phyloP scores from a whole-genome alignment of 2,797 vertebrate species.

The Nothura maculosa region DNA sequence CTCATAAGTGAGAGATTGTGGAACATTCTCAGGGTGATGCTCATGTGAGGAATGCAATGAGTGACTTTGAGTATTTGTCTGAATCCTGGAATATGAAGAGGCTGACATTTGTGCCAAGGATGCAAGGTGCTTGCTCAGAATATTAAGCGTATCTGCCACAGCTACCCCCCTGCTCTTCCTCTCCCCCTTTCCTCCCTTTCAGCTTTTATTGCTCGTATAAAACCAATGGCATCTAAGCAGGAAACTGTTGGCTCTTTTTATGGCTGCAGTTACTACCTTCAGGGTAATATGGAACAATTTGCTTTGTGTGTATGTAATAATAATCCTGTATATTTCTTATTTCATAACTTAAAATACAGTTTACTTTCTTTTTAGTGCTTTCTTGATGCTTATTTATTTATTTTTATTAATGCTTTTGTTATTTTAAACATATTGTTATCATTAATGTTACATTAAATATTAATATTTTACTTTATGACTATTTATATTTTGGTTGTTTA shows the following conservation, averaged over 20 bases:
- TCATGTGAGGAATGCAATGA: neutral
- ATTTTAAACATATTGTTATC: neutral
- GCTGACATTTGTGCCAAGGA: neutral
- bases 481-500: neutral
- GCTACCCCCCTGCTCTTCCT: neutral
- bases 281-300: neutral
- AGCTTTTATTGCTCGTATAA: neutral
- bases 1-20: neutral
- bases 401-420: neutral
- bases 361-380: neutral
- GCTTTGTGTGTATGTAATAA: neutral
- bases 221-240: neutral
- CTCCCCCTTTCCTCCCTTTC: neutral
- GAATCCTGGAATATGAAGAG: neutral
- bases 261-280: neutral
- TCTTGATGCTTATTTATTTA: neutral
- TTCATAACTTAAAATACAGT: neutral
- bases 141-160: neutral
- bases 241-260: neutral
- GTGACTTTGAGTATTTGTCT: neutral
- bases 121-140: neutral
- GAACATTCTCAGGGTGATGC: neutral
- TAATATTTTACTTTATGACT: neutral
- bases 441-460: neutral
- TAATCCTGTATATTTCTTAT: neutral